These are phyloP conservation scores for Tapera naevia DNA, from an alignment of 2,797 vertebrate species.

Conservation along the genomic window DNA sequence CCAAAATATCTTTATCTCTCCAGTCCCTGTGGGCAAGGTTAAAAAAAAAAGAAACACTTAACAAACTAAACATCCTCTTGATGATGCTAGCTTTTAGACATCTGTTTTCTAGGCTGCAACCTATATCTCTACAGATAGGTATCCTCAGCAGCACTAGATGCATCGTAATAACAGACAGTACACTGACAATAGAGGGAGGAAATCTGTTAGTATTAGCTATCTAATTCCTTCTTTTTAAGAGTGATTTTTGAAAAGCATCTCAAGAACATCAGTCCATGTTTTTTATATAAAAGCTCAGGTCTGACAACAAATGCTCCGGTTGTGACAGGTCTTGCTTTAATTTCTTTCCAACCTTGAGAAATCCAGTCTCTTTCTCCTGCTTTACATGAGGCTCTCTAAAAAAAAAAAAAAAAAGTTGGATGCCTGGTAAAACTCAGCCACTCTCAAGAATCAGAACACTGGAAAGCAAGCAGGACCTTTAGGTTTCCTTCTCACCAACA, in stretches of 20 bases:
- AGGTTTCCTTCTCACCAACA: not conserved
- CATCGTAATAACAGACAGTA: not conserved
- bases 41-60: not conserved
- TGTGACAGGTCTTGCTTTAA: not conserved
- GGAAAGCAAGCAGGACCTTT: not conserved
- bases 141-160: not conserved
- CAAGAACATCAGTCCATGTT: not conserved
- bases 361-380: not conserved
- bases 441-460: not conserved
- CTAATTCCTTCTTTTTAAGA: not conserved
- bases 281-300: not conserved
- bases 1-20: slow-evolving; percentile 37
- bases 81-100: not conserved
- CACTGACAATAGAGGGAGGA: not conserved
- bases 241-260: not conserved
- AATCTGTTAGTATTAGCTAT: not conserved
- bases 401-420: not conserved
- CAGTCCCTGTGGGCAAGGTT: not conserved
- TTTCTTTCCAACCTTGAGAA: not conserved
- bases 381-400: not conserved
- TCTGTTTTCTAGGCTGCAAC: not conserved
- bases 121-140: not conserved
- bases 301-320: not conserved
- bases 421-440: not conserved
- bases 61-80: not conserved